Evolutionary conservation across 2,797 vertebrate species (phyloP).

Genomic region (Galago senegalensis): DNA sequence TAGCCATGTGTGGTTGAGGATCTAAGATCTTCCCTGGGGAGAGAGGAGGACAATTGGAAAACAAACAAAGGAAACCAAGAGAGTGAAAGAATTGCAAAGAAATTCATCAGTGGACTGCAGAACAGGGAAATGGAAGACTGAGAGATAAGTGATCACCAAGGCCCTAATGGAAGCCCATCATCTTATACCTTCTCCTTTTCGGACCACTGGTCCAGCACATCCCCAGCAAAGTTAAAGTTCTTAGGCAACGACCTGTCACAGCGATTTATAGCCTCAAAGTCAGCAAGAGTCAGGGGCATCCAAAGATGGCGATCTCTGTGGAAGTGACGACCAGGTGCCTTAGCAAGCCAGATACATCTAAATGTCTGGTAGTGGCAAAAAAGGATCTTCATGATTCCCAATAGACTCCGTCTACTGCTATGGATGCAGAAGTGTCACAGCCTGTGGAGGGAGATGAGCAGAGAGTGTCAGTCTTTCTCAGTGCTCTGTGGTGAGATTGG

Average conservation of each 20-base stretch:
- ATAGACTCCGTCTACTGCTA: background rate
- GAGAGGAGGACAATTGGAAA: background rate
- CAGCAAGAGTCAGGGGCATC: constrained; percentile 86
- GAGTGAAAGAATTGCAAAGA: background rate
- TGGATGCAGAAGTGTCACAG: background rate
- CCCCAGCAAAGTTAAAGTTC: constrained; percentile 91
- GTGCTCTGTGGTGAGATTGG: background rate
- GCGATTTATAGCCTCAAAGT: constrained; percentile 87
- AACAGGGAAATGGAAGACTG: background rate
- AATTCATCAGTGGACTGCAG: background rate
- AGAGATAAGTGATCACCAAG: background rate
- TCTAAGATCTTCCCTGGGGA: background rate
- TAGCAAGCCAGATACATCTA: constrained; percentile 60
- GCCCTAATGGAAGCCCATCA: background rate
- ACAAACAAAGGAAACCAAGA: background rate
- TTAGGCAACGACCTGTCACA: constrained; percentile 86
- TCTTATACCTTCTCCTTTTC: constrained; percentile 89
- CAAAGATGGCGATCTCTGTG: constrained; percentile 59
- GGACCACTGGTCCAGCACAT: constrained; percentile 92
- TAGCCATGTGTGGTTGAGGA: background rate
- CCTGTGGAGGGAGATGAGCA: constrained; percentile 63
- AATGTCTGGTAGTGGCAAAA: constrained; percentile 62
- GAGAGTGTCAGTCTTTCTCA: background rate
- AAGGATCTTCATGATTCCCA: constrained; percentile 79
- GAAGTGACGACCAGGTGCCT: constrained; percentile 52